Evolutionary conservation across 2,113 vertebrate genomes (phyloP), one percentile per base, ranked within the genome.

Genomic region (Piprites chloris): DNA sequence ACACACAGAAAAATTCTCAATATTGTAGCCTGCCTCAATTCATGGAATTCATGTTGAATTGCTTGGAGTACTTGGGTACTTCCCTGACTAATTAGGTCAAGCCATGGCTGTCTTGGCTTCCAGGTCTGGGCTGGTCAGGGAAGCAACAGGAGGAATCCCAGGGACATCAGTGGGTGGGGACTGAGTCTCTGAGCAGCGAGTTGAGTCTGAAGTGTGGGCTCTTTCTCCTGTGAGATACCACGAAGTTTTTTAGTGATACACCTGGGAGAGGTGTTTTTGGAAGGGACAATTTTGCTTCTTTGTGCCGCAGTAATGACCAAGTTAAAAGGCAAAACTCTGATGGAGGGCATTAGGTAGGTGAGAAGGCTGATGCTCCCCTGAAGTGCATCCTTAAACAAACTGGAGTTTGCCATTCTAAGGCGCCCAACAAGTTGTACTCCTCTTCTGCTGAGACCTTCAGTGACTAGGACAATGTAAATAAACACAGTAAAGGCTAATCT

Each of bases 251-350:
- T 2, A 35, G 58, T n/a, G 30, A 37, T 33, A 8, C 53, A 19
- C 14, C 41, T 44, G 14, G 16, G 46, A 41, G 49, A 76, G 32
- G 9, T 17, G 27, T 61, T 75, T 74, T 16, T 49, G 52, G 49
- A 63, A 63, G 15, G 20, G 21, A 15, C 16, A 33, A 7, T 49
- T 66, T 84, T 77, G 6, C n/a, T 63, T 35, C 14, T 65, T 72
- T 44, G 24, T 24, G 22, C 49, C 49, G 12, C 4, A 35, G 2
- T 39, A 46, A 37, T 0, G 2, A 56, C 1, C 0, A n/a, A 49
- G 42, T 61, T 23, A 37, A 62, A 53, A 53, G 14, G n/a, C 5
- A 5, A 47, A 59, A 30, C 8, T 13, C 1, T 26, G 28, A 12
- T 1, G 18, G 55, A 56, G 21, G 46, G 7, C 63, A 18, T n/a